Percentiles rank a stretch among this genome's conserved stretches.
These are phyloP conservation scores for Agrotis puta DNA, from an alignment of 2,888 invertebrate species.

Conservation along the genomic window DNA sequence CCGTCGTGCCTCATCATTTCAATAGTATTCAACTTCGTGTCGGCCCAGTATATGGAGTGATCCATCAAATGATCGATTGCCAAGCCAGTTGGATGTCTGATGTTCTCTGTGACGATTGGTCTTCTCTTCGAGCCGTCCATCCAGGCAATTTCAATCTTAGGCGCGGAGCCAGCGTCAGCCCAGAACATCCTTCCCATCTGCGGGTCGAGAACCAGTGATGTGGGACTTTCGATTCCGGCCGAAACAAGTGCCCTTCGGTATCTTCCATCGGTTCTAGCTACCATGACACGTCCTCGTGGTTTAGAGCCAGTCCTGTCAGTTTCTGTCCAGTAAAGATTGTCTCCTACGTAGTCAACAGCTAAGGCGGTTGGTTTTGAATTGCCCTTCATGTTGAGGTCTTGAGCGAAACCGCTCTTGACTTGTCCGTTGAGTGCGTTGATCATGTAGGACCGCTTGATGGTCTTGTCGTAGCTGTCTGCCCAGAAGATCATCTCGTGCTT, in stretches of 20 bases:
- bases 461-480: conserved; percentile 97
- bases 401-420: conserved; percentile 95
- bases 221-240: conserved; percentile 95
- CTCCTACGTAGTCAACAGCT: conserved; percentile 98
- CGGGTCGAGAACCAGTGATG: conserved; percentile 97
- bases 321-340: conserved; percentile 98
- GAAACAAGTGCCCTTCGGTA: conserved; percentile 95
- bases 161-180: conserved; percentile 97
- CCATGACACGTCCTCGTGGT: conserved; percentile 95
- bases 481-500: conserved; percentile 97
- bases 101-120: conserved; percentile 94
- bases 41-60: conserved; percentile 98
- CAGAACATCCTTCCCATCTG: conserved; percentile 97
- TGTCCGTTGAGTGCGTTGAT: conserved; percentile 94
- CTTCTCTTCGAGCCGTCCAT: conserved; percentile 98
- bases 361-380: conserved; percentile 96
- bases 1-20: conserved; percentile 97
- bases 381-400: conserved; percentile 96
- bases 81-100: conserved; percentile 97
- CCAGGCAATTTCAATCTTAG: conserved; percentile 98
- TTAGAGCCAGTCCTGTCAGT: conserved; percentile 94
- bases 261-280: conserved; percentile 96
- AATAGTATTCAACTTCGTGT: conserved; percentile 97
- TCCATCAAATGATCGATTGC: conserved; percentile 97
- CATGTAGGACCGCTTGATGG: conserved; percentile 97